Base-by-base conservation (phyloP, 2,888 invertebrate genomes). In the Agrochola lychnidis region DNA sequence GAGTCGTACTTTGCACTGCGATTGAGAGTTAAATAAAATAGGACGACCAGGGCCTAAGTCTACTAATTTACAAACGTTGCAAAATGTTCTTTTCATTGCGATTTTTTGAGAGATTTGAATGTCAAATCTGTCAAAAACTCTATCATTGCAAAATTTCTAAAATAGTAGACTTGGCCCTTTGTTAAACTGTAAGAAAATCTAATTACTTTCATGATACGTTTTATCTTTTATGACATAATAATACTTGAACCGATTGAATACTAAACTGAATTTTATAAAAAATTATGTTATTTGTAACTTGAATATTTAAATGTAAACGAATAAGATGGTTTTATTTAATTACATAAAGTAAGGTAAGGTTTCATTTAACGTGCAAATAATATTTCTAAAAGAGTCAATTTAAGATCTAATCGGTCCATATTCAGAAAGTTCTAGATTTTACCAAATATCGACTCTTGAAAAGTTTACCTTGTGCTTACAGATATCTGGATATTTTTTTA, bases 401-500 rank as follows among this genome's bases (percentile, higher is more conserved):
- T 7, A 53, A 9, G 4, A 77, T 48, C 4, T 25, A 72, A 82
- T 64, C n/a, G 14, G 1, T 63, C 19, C 4, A 48, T 45, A 30
- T 71, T 56, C 45, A 66, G 36, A 79, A 56, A 56, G 45, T 61
- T 79, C 53, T 45, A 79, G 48, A 67, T 36, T 61, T 12, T n/a
- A 56, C 3, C 36, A 72, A 70, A 79, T 48, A 67, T 59, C 36
- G n/a, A n/a, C 4, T 40, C 36, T 25, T 62, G 45, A 61, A 79
- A 69, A 36, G 40, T 78, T 82, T 68, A 62, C 51, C 40, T 63
- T 67, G n/a, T 25, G 53, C 19, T 36, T 51, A n/a, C 51, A 61
- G 36, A 68, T 70, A 51, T 30, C 51, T 70, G 40, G 42, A 53
- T 79, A 63, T 77, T 59, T 66, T 79, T 57, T 40, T 45, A 56